These are phyloP conservation scores for Apomyelois bistriatella DNA, from an alignment of 2,888 invertebrate genomes.

Conservation along the genomic window DNA sequence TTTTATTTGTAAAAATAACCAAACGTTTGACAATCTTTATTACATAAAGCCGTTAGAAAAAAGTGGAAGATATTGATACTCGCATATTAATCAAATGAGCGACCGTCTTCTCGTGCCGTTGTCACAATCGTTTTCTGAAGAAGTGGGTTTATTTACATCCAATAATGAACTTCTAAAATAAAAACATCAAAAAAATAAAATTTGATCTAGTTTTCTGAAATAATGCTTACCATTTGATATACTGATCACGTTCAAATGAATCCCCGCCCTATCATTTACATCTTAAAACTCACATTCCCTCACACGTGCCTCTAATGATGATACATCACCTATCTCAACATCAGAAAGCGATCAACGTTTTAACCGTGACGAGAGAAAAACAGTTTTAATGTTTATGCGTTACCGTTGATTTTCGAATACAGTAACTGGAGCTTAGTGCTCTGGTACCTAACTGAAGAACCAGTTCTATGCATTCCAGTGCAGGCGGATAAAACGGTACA, in stretches of 20 bases:
- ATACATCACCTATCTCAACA: slow-evolving; percentile 33
- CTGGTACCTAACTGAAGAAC: slow-evolving; percentile 45
- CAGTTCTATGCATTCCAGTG: slow-evolving; percentile 56
- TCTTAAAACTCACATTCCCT: slow-evolving; percentile 23
- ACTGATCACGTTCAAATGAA: slow-evolving; percentile 12
- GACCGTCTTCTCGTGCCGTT: too few species aligned
- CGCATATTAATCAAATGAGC: too few species aligned
- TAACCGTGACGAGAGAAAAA: slow-evolving; percentile 15
- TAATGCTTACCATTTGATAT: not conserved
- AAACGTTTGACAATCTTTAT: too few species aligned
- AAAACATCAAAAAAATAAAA: too few species aligned
- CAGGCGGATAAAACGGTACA: slow-evolving; percentile 41
- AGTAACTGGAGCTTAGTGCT: slow-evolving; percentile 44
- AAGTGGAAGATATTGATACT: too few species aligned
- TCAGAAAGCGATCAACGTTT: slow-evolving; percentile 33
- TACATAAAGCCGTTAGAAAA: too few species aligned
- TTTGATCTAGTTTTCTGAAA: not conserved
- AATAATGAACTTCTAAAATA: too few species aligned
- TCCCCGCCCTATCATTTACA: slow-evolving; percentile 10
- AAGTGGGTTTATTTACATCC: too few species aligned
- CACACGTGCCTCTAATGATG: slow-evolving; percentile 24
- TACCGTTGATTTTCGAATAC: slow-evolving; percentile 27
- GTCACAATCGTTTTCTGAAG: too few species aligned
- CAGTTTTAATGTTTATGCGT: slow-evolving; percentile 16
- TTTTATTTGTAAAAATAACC: not conserved